Evolutionary conservation across 2,113 vertebrate genomes (phyloP).

Genomic region (Polypterus bichir): DNA sequence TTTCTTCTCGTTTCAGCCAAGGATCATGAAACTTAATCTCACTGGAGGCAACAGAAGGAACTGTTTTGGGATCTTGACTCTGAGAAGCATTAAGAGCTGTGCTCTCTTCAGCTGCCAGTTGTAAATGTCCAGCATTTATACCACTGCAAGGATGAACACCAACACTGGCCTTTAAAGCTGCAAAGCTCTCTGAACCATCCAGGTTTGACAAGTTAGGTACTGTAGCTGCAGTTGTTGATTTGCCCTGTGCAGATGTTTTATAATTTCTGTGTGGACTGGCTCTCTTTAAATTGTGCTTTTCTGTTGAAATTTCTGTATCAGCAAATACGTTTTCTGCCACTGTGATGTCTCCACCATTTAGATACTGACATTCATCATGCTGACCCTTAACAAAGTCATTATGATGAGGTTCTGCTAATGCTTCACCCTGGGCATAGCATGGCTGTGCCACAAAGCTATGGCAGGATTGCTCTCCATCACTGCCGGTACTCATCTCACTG

Average conservation of each 20-base stretch:
- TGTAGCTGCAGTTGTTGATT: constrained; percentile 52
- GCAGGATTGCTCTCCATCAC: constrained; percentile 77
- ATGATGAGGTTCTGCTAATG: constrained; percentile 63
- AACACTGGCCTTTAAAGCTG: constrained; percentile 69
- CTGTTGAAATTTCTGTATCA: constrained; percentile 37
- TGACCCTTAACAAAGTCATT: constrained; percentile 32
- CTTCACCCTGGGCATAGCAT: constrained; percentile 74
- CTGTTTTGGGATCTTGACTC: constrained; percentile 41
- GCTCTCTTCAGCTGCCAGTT: constrained; percentile 34
- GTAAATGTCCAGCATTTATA: constrained; percentile 56
- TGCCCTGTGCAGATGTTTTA: constrained; percentile 64
- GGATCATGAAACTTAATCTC: constrained; percentile 81
- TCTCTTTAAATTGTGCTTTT: constrained; percentile 44
- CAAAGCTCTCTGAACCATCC: constrained; percentile 47
- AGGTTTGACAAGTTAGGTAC: constrained; percentile 54
- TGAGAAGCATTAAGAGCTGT: constrained; percentile 26
- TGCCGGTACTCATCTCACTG: constrained; percentile 77
- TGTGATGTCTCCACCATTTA: constrained; percentile 34
- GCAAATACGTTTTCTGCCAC: constrained; percentile 44
- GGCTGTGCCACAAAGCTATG: constrained; percentile 73
- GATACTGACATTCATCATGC: constrained; percentile 23
- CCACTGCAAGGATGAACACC: constrained; percentile 67
- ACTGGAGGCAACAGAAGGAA: constrained; percentile 36
- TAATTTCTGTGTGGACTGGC: constrained; percentile 45
- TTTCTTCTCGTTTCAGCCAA: constrained; percentile 79